A percentile compares a stretch with the other conserved stretches of the same genome.
These are phyloP conservation scores for Tetragnatha versicolor DNA, from an alignment of 1,140 invertebrate species.

Conservation along the genomic window DNA sequence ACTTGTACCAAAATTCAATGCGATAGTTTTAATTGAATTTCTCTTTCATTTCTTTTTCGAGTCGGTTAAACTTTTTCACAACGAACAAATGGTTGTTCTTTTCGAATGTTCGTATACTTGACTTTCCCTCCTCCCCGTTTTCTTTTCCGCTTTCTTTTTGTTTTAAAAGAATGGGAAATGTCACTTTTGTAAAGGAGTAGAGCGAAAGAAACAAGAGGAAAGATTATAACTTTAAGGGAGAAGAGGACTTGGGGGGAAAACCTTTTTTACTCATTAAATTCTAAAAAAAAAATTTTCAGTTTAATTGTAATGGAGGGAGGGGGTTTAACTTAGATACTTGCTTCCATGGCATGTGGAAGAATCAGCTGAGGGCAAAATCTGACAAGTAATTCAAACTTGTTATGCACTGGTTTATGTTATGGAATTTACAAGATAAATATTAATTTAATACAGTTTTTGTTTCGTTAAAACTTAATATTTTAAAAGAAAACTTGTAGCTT, in stretches of 20 bases:
- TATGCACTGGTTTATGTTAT: no score
- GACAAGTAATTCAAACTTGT: no score
- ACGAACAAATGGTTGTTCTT: conserved; percentile 43
- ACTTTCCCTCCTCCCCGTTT: conserved; percentile 21
- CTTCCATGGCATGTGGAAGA: no score
- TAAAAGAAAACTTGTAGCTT: no score
- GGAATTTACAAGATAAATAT: no score
- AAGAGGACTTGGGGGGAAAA: not conserved
- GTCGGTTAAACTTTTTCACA: conserved; percentile 20
- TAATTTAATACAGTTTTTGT: no score
- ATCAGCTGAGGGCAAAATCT: no score
- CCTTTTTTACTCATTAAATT: not conserved
- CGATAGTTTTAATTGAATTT: conserved; percentile 47
- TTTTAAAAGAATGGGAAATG: not conserved
- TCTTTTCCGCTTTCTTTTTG: not conserved
- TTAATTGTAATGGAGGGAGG: not conserved
- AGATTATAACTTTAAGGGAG: not conserved
- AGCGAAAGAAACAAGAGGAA: not conserved
- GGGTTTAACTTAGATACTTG: no score
- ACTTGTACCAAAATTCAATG: conserved; percentile 38
- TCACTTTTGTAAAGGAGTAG: not conserved
- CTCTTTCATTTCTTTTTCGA: conserved; percentile 15
- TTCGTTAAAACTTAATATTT: no score
- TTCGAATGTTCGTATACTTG: conserved; percentile 15
- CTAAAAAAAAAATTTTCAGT: not conserved